Base-by-base conservation (phyloP, 1,140 invertebrate genomes). In the Trachymyrmex septentrionalis region DNA sequence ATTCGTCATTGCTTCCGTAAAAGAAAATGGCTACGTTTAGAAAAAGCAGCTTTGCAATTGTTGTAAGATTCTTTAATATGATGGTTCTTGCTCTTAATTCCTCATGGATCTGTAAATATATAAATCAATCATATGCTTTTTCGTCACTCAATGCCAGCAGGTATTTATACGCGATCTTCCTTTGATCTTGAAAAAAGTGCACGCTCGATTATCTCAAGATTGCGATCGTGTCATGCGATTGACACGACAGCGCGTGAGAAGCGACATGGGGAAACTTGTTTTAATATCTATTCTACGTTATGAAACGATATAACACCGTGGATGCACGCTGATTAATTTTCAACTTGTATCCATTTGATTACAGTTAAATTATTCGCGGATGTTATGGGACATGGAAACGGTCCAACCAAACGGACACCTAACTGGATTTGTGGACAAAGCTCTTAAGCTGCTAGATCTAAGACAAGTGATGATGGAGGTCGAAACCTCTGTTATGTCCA, bases 401-500 rank as follows among this genome's bases (percentile, higher is more conserved):
- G 96, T 90, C 0, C 92, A 97, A 63, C 96, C 96, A 82, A 96
- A 96, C 14, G 96, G 97, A 6, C 97, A 97, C 73, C 94, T 98
- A 57, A 97, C 97, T 0, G 95, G 97, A 5, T 97, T 98, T 81
- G 97, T 98, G 1, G 97, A 98, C 87, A 98, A 98, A 94, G 97
- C 98, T 0, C 95, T 98, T 73, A 97, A 97, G 92, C 93, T 98
- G 14, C 95, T 98, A 14, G 98, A 98, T 93, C 93, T 98, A 67
- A 97, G 97, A 91, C 97, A 98, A 95, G 98, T 98, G 3, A 97
- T 97, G 86, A 97, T 97, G 89, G 98, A 98, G 95, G 97, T 98
- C 27, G 98, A 98, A 95, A 98, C 98, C 86, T 98, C 97, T 16
- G 97, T 98, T 2, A 98, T 98, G 97, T 98, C 98, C 0, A 98